Evolutionary conservation across 2,113 vertebrate genomes (phyloP), one percentile per base, ranked within the genome.

Genomic region (Cyanocitta stelleri): DNA sequence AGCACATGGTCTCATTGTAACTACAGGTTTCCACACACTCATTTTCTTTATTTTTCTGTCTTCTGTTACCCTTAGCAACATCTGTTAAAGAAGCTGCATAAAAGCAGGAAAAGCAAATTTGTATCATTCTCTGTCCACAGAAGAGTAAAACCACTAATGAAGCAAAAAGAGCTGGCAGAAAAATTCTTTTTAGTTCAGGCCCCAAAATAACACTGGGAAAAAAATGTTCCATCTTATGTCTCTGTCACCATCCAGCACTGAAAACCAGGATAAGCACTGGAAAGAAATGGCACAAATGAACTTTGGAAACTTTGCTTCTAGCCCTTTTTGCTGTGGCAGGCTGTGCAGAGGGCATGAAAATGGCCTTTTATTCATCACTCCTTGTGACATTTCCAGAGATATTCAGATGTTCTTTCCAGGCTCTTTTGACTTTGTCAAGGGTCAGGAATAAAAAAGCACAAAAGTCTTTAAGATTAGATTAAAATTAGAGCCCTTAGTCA

Each of bases 271-370:
- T 66, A 48, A 95, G n/a, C 84, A 74, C 29, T 77, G 67, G 32
- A 85, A 81, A 41, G 41, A 84, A 91, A 56, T 81, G 18, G 26
- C 43, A 81, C 44, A 59, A 44, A 85, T 96, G 74, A 92, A 96
- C 94, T 97, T 97, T 71, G 78, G 68, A 62, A 92, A 97, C 44
- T 94, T 62, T 77, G 39, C 71, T 96, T 90, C 84, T 68, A 77
- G 81, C 54, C 20, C 44, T 92, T 84, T 79, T 84, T 54, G 62
- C 62, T 86, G 26, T 51, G 83, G 79, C 44, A 48, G 23, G 44
- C 55, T 88, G 39, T 85, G 69, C 44, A 91, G 75, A 92, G 74
- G 87, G 71, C 21, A 74, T 69, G 86, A 85, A 68, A 93, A 85
- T 76, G n/a, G 30, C 71, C 86, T 78, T 97, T 81, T 80, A 37